A percentile compares a stretch with the other conserved stretches of the same genome.
Conservation (phyloP, 2,888 invertebrate genomes). For the Diloba caeruleocephala region DNA sequence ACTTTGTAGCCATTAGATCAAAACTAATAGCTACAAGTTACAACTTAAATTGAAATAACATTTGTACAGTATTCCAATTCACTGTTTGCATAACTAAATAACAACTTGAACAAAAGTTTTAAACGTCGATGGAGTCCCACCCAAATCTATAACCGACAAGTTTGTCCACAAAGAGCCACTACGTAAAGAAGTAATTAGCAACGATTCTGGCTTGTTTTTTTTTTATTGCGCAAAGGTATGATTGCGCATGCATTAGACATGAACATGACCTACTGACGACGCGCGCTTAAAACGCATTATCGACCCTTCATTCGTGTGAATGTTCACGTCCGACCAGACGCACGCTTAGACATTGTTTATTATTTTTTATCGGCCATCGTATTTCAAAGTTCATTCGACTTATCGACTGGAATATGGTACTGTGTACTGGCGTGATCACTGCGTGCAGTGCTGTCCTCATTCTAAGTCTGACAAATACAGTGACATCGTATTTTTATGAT, state of each 20-base stretch:
- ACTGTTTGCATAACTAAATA: too few species aligned
- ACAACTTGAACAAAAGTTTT: neutral
- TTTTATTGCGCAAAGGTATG: conserved; percentile 33
- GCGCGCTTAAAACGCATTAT: conserved; percentile 30
- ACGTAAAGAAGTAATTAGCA: conserved; percentile 1
- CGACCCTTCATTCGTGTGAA: conserved; percentile 30
- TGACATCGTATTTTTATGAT: conserved; percentile 13
- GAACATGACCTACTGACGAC: conserved; percentile 46
- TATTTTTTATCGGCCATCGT: conserved; percentile 59
- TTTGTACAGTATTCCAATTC: too few species aligned
- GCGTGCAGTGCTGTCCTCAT: conserved; percentile 38
- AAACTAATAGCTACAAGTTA: conserved; percentile 15
- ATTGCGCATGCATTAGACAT: conserved; percentile 31
- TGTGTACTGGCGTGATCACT: conserved; percentile 54
- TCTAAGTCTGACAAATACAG: neutral
- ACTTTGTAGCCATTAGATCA: conserved; percentile 8
- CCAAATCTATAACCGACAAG: neutral
- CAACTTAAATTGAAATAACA: too few species aligned
- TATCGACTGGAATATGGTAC: conserved; percentile 57
- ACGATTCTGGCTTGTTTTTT: conserved; percentile 1
- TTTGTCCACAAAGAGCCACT: neutral
- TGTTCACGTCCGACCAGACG: conserved; percentile 47
- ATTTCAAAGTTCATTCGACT: conserved; percentile 64
- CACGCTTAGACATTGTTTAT: conserved; percentile 59
- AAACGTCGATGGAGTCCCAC: neutral